Evolutionary conservation across 2,888 invertebrate genomes (phyloP), one percentile per base, ranked within the genome.

Genomic region (Cinara cedri): DNA sequence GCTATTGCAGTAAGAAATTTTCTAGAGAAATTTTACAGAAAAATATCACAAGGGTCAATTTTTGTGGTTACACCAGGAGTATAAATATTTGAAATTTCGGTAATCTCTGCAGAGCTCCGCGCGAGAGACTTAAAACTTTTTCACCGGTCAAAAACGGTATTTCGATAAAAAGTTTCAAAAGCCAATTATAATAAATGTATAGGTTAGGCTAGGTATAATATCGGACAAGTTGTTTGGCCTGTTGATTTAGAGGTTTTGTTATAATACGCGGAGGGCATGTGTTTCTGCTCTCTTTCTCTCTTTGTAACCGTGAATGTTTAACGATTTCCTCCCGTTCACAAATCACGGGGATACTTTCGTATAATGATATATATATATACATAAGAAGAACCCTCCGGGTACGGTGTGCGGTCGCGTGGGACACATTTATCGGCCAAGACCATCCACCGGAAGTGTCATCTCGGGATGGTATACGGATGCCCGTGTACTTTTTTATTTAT

Each of bases 371-470:
- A n/a, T n/a, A n/a, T n/a, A n/a, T n/a, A n/a, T n/a, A n/a, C n/a
- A n/a, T n/a, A n/a, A n/a, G n/a, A n/a, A 55, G 49, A 55, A 65
- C 65, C 51, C 75, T 65, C 44, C 44, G 57, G 24, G n/a, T 21
- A 42, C 49, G 65, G 65, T 75, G 65, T 65, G 21, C 57, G 76
- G 66, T 55, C 66, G 46, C 76, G 57, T 49, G 76, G 76, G 76
- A 76, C 76, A 57, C 76, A 76, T 76, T 76, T 76, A 57, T 68
- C 66, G 76, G 19, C 76, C 26, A 46, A 21, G 34, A 57, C 76
- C 49, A n/a, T 68, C 49, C 16, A n/a, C 46, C 76, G 76, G 76
- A 76, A 76, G 76, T 76, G 76, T 76, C 76, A 60, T 76, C 76
- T 57, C 26, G 26, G 76, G 26, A 68, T n/a, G 57, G 46, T 75